Base-by-base conservation (phyloP, 2,113 vertebrate species). In the Lathamus discolor region DNA sequence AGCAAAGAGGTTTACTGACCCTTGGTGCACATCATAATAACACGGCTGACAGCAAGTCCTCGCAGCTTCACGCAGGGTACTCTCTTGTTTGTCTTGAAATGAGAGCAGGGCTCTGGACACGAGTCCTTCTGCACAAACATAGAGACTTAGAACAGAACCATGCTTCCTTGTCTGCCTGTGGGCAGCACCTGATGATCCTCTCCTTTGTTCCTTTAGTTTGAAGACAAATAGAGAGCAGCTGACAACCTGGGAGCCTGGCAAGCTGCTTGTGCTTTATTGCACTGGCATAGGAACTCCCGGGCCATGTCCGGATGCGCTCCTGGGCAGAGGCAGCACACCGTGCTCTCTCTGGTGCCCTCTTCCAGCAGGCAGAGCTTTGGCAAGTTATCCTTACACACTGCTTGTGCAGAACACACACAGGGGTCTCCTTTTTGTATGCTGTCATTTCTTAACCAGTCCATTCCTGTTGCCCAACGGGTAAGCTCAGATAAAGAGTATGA, bases 341-440 rank as follows among this genome's bases (percentile, higher is more conserved):
- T 3, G 3, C 44, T 62, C 59, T 9, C 33, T 4, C 0, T 3
- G 16, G 29, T 64, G 72, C 51, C 55, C 55, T 64, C 49, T 10
- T 35, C 24, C 57, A 27, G 41, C 72, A 28, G 73, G 28, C 16
- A 20, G 81, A 20, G 29, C 0, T 14, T 5, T 41, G 75, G 29
- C 16, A 17, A 15, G 28, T 52, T 23, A 7, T 3, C 41, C 39
- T 4, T 5, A 28, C 27, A 17, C 41, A 10, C 2, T 1, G 8
- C 68, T 28, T 25, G 15, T 0, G 10, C 24, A 33, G 37, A n/a
- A 23, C 1, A 7, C 43, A 3, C 3, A 13, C 48, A 2, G n/a
- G 0, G 31, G 15, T 18, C 64, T 48, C 49, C 25, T 54, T 27
- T 22, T 9, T 0, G 0, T 31, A 17, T 1, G 0, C 28, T 27